Conservation (phyloP, 2,797 vertebrate species). For the Mastacembelus armatus region DNA sequence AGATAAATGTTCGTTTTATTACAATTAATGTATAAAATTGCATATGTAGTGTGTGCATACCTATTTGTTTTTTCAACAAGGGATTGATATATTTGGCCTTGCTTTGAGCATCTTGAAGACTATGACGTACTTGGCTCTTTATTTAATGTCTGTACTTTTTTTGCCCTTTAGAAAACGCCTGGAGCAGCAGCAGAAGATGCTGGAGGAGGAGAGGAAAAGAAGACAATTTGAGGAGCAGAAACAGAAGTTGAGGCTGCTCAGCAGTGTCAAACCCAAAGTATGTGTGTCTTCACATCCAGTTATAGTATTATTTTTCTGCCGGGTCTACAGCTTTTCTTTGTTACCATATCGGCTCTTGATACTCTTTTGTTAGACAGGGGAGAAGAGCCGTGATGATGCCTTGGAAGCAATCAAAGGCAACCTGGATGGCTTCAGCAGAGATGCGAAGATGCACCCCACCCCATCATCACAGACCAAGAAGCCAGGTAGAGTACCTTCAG, state of each 20-base stretch:
- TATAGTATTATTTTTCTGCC: not conserved
- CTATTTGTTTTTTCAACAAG: too few species aligned
- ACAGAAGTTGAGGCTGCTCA: slow-evolving; percentile 95
- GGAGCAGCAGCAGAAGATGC: slow-evolving; percentile 96
- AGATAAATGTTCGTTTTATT: too few species aligned
- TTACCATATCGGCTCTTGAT: slow-evolving; percentile 16
- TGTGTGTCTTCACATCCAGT: slow-evolving; percentile 24
- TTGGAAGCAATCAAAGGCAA: slow-evolving; percentile 99
- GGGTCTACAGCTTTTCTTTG: not conserved
- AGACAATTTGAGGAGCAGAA: slow-evolving; percentile 99
- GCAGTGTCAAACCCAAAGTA: slow-evolving; percentile 98
- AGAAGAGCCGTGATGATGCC: slow-evolving; percentile 97
- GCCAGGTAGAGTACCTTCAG: slow-evolving; percentile 87
- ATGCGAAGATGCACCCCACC: slow-evolving; percentile 97
- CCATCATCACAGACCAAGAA: slow-evolving; percentile 93
- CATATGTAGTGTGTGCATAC: too few species aligned
- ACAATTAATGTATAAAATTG: too few species aligned
- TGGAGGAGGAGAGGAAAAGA: slow-evolving; percentile 97
- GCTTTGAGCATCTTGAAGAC: too few species aligned
- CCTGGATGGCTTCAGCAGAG: slow-evolving; percentile 98
- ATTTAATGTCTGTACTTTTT: not conserved
- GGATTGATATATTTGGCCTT: too few species aligned
- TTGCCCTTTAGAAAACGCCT: slow-evolving; percentile 88
- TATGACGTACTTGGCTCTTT: too few species aligned
- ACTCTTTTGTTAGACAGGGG: slow-evolving; percentile 77